Evolutionary conservation across 2,113 vertebrate species (phyloP).

Genomic region (Ptyas mucosa): DNA sequence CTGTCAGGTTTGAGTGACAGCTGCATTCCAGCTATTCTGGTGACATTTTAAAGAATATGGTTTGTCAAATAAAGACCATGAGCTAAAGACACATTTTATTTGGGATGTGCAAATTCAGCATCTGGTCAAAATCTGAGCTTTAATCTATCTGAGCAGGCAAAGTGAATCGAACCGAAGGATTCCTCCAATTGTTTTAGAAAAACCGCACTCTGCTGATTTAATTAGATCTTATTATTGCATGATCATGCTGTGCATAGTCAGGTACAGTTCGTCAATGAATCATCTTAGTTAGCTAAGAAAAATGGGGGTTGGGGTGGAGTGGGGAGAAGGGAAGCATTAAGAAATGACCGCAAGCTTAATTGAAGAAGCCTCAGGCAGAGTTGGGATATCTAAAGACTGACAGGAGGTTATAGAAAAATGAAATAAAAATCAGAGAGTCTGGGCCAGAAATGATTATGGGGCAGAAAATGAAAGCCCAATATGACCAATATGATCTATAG

Average conservation of each 20-base stretch:
- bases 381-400: conserved; percentile 11
- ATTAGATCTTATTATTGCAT: conserved; percentile 23
- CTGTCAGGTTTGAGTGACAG: neutral
- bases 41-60: neutral
- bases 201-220: neutral
- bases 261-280: neutral
- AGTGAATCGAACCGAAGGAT: neutral
- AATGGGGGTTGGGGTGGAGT: neutral
- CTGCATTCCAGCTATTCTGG: neutral
- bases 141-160: fast-evolving
- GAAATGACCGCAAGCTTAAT: neutral
- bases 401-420: conserved; percentile 16
- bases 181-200: neutral
- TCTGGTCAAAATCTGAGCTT: neutral
- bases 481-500: neutral
- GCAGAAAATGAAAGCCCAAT: conserved; percentile 2
- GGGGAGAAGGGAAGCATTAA: neutral
- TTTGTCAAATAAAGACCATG: neutral
- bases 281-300: neutral
- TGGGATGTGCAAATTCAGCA: neutral
- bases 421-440: conserved; percentile 22
- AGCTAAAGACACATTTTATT: neutral
- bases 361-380: conserved; percentile 11
- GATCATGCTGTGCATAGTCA: neutral
- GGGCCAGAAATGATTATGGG: conserved; percentile 29